These are phyloP conservation scores for Fopius arisanus DNA, from an alignment of 1,140 invertebrate species.

Conservation along the genomic window DNA sequence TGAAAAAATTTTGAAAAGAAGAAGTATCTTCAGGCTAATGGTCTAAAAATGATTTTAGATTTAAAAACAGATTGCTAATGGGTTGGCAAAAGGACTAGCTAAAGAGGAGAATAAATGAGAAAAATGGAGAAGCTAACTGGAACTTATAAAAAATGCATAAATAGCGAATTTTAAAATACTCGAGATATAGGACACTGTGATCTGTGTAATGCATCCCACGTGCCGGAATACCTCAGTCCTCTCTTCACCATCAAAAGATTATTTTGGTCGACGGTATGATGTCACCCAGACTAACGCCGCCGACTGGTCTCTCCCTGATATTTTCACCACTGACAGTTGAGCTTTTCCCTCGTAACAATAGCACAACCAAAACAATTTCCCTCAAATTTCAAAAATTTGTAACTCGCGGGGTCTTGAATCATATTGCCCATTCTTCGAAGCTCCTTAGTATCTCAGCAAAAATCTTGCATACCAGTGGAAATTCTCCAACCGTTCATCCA, in stretches of 20 bases:
- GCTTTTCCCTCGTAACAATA: background rate
- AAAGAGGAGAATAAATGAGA: too few species aligned
- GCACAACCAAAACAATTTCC: background rate
- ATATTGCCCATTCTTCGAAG: too few species aligned
- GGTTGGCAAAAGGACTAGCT: too few species aligned
- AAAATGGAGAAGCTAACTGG: too few species aligned
- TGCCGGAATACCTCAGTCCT: slow-evolving; percentile 1
- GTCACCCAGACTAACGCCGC: slow-evolving; percentile 8
- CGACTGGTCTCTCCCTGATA: background rate
- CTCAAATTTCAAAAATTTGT: background rate
- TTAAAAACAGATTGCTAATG: too few species aligned
- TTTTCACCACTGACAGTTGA: background rate
- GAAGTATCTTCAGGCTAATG: too few species aligned
- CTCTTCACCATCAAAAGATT: background rate
- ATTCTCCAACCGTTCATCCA: background rate
- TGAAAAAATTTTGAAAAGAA: too few species aligned
- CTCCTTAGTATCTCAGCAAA: background rate
- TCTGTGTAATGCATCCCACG: slow-evolving; percentile 8
- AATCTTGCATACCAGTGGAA: background rate
- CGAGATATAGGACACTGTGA: background rate
- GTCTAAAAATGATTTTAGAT: too few species aligned
- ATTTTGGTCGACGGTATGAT: slow-evolving; percentile 23
- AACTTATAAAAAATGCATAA: too few species aligned
- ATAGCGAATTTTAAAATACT: too few species aligned
- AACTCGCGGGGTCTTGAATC: background rate